These are phyloP conservation scores for Trematomus loennbergii DNA, from an alignment of 2,113 vertebrate genomes.

Conservation along the genomic window DNA sequence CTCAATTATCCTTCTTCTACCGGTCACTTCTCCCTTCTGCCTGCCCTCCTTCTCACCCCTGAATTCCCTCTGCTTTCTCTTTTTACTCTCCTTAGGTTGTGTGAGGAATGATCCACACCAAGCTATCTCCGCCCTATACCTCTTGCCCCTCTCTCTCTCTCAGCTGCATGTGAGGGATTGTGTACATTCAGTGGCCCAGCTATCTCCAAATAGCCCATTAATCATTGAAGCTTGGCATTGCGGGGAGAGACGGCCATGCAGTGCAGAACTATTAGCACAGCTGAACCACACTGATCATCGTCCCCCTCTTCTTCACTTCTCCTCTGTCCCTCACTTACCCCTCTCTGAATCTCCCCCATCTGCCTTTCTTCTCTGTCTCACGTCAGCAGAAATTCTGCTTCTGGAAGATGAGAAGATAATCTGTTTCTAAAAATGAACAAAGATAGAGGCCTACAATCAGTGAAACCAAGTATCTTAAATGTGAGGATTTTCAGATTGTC, in stretches of 20 bases:
- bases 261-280: slow-evolving; percentile 75
- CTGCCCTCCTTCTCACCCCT: slow-evolving; percentile 8
- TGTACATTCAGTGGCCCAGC: slow-evolving; percentile 67
- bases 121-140: slow-evolving; percentile 30
- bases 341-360: neutral
- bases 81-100: slow-evolving; percentile 19
- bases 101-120: slow-evolving; percentile 50
- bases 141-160: slow-evolving; percentile 5
- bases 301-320: slow-evolving; percentile 39
- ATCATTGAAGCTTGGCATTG: slow-evolving; percentile 63
- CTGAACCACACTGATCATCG: slow-evolving; percentile 66
- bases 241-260: slow-evolving; percentile 54
- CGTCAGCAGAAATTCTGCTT: neutral
- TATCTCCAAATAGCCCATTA: slow-evolving; percentile 78
- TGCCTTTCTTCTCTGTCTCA: slow-evolving; percentile 1
- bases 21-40: slow-evolving; percentile 15
- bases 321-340: slow-evolving; percentile 35
- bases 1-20: slow-evolving; percentile 19
- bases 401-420: slow-evolving; percentile 14
- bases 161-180: slow-evolving; percentile 52
- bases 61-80: slow-evolving; percentile 33
- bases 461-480: neutral
- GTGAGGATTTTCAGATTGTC: neutral
- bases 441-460: neutral
- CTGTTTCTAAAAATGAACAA: too few relatives aligned